These are phyloP conservation scores for Noctua pronuba DNA, from an alignment of 2,888 invertebrate species.

Conservation along the genomic window DNA sequence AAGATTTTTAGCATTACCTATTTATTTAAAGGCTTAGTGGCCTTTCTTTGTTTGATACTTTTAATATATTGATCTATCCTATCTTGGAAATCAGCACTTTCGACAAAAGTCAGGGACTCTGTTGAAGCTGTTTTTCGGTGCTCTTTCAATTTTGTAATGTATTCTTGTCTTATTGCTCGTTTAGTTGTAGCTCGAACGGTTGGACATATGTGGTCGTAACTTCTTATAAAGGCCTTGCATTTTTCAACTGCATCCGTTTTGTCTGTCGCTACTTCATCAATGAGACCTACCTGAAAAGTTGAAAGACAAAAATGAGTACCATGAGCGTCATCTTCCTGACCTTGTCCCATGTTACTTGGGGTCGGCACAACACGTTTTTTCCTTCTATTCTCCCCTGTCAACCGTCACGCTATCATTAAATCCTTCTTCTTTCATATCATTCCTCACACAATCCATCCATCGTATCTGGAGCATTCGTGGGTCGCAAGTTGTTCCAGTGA, in stretches of 20 bases:
- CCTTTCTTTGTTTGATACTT: conserved; percentile 90
- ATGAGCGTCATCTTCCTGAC: background rate
- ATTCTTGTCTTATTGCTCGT: conserved; percentile 81
- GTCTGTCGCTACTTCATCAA: conserved; percentile 93
- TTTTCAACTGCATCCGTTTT: conserved; percentile 92
- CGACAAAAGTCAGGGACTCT: conserved; percentile 88
- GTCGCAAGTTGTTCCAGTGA: background rate
- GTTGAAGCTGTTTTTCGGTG: conserved; percentile 91
- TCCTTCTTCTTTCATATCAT: background rate
- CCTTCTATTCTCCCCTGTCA: background rate
- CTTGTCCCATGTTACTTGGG: background rate
- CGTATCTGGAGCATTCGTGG: background rate
- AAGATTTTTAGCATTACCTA: background rate
- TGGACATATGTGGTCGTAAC: conserved; percentile 91
- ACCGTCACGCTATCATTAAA: background rate
- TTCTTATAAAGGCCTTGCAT: conserved; percentile 91
- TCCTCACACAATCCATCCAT: background rate
- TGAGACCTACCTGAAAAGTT: conserved; percentile 89
- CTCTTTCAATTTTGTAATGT: conserved; percentile 87
- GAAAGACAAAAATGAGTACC: background rate
- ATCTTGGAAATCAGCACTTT: conserved; percentile 92
- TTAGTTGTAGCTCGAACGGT: conserved; percentile 88
- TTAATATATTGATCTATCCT: conserved; percentile 92
- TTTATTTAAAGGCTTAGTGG: conserved; percentile 64
- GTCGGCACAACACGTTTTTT: background rate